Evolutionary conservation across 2,797 vertebrate species (phyloP), one percentile per base, ranked within the genome.

Genomic region (Delichon dasypus): DNA sequence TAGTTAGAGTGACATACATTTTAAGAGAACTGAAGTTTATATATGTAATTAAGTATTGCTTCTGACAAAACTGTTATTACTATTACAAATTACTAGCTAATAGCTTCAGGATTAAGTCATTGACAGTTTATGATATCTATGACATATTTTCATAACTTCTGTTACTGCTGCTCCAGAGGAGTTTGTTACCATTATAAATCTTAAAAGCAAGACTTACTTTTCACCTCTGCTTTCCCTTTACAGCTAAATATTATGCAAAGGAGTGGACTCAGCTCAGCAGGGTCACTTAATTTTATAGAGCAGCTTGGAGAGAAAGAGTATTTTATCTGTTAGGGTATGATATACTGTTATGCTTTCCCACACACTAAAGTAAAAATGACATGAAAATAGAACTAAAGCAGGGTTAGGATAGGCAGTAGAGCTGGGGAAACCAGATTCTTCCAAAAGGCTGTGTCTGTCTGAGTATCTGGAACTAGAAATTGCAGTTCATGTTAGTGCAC

Each of bases 21-120:
- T 95, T 79, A 87, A 81, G 68, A 88, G 44, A 91, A 94, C 25
- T 81, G 55, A 51, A 58, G 20, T 87, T 94, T 95, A 79, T 93
- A 40, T n/a, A 80, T 47, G 74, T 58, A 97, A 96, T 97, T 96
- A 94, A 89, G 47, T 77, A 76, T 26, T 81, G 38, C 30, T 95
- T 96, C 48, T 85, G 84, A 94, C 89, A 95, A 96, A 94, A 92
- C 54, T 93, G 38, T 64, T 96, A 93, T 91, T 92, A 53, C 54
- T 89, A 27, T 64, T 89, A 92, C 77, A 89, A 96, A 97, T 96
- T 96, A 92, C 85, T 76, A 83, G 78, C 71, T 94, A 93, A 92
- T 79, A 89, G 13, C 75, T 94, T 95, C 71, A 96, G 89, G 55
- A 97, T 93, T 20, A 70, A 75, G 32, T 80, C 29, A 92, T 53